Conservation (phyloP, 2,113 vertebrate genomes). For the Mohoua ochrocephala region DNA sequence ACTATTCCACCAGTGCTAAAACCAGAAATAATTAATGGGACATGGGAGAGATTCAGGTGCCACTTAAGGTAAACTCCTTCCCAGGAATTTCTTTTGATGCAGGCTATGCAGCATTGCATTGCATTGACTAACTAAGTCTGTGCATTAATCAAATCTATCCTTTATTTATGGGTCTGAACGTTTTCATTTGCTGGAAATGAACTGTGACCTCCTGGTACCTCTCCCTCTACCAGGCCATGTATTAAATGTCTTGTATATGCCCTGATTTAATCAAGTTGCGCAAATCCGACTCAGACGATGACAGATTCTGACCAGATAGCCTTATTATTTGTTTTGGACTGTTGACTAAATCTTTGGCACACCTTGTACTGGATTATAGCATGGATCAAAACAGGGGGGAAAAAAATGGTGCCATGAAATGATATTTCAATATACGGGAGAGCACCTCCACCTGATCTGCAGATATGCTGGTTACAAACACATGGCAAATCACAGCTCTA, state of each 20-base stretch:
- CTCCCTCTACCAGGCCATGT: not conserved
- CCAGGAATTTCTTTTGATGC: not conserved
- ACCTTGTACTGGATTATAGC: not conserved
- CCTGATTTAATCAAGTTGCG: not conserved
- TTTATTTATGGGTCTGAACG: not conserved
- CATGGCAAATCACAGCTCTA: not conserved
- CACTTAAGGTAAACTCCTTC: not conserved
- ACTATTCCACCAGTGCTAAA: not conserved
- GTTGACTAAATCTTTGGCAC: not conserved
- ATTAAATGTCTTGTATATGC: not conserved
- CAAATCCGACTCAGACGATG: not conserved
- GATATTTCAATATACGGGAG: not conserved
- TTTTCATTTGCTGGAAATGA: not conserved
- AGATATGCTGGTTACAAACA: conserved; percentile 5
- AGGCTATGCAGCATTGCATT: not conserved
- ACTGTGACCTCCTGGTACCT: not conserved
- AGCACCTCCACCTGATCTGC: not conserved
- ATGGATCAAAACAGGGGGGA: not conserved
- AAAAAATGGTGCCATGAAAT: not conserved
- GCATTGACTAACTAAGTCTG: not conserved
- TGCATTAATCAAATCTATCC: not conserved
- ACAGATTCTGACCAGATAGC: conserved; percentile 20
- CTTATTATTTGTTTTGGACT: conserved; percentile 4
- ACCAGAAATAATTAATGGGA: not conserved
- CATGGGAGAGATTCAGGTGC: not conserved